A percentile compares a stretch with the other conserved stretches of the same genome.
phyloP scores from a whole-genome alignment of 2,797 vertebrate genomes.

The Chlorospingus semifuscus region DNA sequence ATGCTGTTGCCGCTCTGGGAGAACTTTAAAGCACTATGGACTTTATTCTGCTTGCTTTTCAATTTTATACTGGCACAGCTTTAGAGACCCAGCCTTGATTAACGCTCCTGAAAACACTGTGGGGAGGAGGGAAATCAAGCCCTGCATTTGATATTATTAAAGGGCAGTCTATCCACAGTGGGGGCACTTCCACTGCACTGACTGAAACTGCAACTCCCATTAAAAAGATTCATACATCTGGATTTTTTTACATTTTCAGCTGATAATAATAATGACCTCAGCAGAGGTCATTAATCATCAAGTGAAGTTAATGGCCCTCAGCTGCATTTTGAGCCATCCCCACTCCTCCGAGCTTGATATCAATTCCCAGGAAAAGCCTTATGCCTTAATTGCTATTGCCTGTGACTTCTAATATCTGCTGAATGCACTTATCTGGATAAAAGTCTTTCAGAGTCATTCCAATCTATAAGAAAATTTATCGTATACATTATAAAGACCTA shows the following conservation, averaged over 20 bases:
- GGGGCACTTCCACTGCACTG: background rate
- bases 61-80: background rate
- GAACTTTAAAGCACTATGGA: background rate
- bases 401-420: conserved; percentile 15
- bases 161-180: background rate
- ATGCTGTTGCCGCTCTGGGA: background rate
- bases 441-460: background rate
- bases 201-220: background rate
- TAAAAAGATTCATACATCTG: background rate
- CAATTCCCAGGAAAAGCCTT: conserved; percentile 13
- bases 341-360: conserved; percentile 17
- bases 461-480: background rate
- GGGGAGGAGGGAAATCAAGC: background rate
- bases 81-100: conserved; percentile 13
- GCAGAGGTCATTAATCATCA: conserved; percentile 43
- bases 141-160: background rate
- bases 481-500: background rate
- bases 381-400: conserved; percentile 25
- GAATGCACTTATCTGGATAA: background rate
- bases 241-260: conserved; percentile 2
- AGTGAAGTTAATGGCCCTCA: conserved; percentile 18
- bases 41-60: conserved; percentile 43
- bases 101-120: background rate
- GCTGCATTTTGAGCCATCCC: conserved; percentile 15
- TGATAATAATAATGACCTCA: conserved; percentile 24